Evolutionary conservation across 2,888 invertebrate species (phyloP).

Genomic region (Cryptocephalus primarius): DNA sequence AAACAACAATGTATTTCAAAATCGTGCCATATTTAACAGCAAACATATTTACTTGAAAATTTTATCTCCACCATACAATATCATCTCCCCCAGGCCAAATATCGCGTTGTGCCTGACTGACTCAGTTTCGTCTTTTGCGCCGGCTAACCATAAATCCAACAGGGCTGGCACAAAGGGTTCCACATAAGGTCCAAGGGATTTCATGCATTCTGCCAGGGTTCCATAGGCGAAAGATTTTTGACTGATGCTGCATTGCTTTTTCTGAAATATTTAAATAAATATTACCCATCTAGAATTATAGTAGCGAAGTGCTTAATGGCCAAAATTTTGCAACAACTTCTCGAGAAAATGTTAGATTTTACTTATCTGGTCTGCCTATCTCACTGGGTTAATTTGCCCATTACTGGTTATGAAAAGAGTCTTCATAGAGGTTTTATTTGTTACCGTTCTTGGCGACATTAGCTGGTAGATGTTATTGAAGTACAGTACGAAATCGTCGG

Average conservation of each 20-base stretch:
- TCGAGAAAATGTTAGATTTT: no score
- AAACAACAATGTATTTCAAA: constrained; percentile 2
- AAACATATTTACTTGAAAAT: constrained; percentile 41
- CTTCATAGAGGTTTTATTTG: neutral
- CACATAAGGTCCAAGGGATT: constrained; percentile 45
- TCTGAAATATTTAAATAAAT: constrained; percentile 35
- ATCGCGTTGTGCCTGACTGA: constrained; percentile 69
- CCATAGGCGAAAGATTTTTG: constrained; percentile 65
- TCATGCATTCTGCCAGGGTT: constrained; percentile 61
- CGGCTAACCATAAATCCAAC: constrained; percentile 50
- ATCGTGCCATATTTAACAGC: neutral
- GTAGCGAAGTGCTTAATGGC: no score
- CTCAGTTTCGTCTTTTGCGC: constrained; percentile 50
- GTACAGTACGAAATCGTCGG: constrained; percentile 55
- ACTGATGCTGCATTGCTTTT: constrained; percentile 50
- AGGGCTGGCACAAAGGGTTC: constrained; percentile 49
- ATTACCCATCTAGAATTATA: no score
- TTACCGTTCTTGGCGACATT: constrained; percentile 53
- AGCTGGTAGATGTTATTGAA: constrained; percentile 53
- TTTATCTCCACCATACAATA: constrained; percentile 51
- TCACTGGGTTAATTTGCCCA: no score
- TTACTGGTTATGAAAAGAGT: no score
- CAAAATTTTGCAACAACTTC: no score
- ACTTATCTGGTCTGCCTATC: no score
- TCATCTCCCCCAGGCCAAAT: constrained; percentile 65